Percentiles rank a stretch among this genome's conserved stretches.
Evolutionary conservation across 2,888 invertebrate species (phyloP).

Genomic region (Drosophila nr. perissopoda): DNA sequence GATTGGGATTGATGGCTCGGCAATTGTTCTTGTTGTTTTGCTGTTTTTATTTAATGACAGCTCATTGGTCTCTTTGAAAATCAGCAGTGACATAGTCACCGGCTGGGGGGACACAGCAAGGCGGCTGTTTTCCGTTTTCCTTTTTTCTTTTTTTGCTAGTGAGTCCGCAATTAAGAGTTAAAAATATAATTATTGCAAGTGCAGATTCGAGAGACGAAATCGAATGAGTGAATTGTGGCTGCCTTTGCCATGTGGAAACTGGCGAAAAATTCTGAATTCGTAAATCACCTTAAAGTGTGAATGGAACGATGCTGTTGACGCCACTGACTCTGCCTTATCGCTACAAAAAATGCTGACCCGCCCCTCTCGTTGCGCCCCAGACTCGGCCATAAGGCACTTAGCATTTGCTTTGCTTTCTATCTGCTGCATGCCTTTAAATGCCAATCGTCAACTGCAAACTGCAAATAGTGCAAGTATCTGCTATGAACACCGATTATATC

Average conservation of each 20-base stretch:
- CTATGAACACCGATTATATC: conserved; percentile 32
- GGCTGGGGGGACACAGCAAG: neutral
- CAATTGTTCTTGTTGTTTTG: conserved; percentile 75
- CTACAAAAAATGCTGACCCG: conserved; percentile 16
- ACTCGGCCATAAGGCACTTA: conserved; percentile 24
- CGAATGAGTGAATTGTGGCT: neutral
- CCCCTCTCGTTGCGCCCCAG: conserved; percentile 1
- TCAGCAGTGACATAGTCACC: conserved; percentile 31
- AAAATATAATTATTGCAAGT: conserved; percentile 83
- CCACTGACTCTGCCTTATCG: conserved; percentile 30
- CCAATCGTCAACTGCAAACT: conserved; percentile 32
- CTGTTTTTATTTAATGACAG: conserved; percentile 80
- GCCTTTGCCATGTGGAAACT: conserved; percentile 1
- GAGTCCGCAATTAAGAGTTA: conserved; percentile 83
- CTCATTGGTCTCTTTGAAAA: conserved; percentile 81
- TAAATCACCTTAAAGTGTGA: conserved; percentile 84
- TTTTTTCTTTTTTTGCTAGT: conserved; percentile 21
- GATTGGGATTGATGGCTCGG: conserved; percentile 79
- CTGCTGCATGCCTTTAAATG: conserved; percentile 48
- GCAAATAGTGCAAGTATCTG: conserved; percentile 28
- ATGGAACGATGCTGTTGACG: conserved; percentile 76
- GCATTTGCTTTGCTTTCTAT: conserved; percentile 45
- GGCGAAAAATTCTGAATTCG: conserved; percentile 65
- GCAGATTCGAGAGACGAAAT: conserved; percentile 6
- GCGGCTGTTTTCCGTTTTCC: neutral